Conservation (phyloP, 2,113 vertebrate species). For the Sorex fumeus region DNA sequence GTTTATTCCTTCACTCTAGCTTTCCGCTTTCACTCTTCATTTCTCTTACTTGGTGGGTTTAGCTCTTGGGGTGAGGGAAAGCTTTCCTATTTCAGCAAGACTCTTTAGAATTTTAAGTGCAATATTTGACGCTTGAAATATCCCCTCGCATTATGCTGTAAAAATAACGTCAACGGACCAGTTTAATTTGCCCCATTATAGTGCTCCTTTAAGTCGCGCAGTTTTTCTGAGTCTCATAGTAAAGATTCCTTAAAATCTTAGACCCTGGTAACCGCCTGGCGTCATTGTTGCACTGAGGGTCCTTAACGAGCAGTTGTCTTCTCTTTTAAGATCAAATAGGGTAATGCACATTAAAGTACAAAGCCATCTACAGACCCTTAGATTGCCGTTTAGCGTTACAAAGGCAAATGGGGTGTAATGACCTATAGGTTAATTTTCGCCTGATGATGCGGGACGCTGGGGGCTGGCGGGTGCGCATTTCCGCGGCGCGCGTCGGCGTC, state of each 20-base stretch:
- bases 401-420: constrained; percentile 47
- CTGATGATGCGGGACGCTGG: neutral
- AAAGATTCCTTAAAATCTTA: constrained; percentile 29
- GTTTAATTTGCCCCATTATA: neutral
- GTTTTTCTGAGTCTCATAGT: neutral
- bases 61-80: neutral
- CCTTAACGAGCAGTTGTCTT: constrained; percentile 12
- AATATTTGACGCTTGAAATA: constrained; percentile 19
- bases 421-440: constrained; percentile 22
- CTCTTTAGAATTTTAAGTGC: neutral
- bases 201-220: neutral
- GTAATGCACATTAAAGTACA: constrained; percentile 27
- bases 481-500: too few relatives aligned
- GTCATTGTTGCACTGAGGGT: neutral
- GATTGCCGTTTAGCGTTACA: constrained; percentile 33
- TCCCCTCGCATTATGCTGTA: neutral
- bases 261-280: constrained; percentile 9
- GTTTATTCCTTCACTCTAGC: neutral
- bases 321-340: constrained; percentile 13
- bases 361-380: neutral
- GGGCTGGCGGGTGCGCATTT: neutral
- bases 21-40: neutral
- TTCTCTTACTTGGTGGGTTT: neutral
- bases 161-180: neutral
- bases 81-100: neutral